Conservation (phyloP, 1,140 invertebrate species). For the Drosophila pseudoobscura region DNA sequence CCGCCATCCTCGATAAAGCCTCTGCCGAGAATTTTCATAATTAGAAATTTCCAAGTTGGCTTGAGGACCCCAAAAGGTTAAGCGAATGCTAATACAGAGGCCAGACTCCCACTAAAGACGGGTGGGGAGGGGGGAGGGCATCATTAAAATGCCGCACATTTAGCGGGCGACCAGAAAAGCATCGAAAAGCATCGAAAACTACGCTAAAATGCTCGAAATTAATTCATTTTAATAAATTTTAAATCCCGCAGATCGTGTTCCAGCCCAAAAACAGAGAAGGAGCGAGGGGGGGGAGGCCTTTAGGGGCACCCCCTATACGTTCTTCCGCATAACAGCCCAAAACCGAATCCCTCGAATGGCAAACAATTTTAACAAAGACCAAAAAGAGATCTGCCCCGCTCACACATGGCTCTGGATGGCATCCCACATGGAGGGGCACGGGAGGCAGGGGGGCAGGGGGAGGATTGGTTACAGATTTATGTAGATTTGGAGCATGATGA, state of each 20-base stretch:
- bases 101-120: constrained; percentile 8
- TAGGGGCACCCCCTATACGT: constrained; percentile 24
- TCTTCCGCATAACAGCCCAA: constrained; percentile 63
- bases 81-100: constrained; percentile 62
- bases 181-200: constrained; percentile 22
- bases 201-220: constrained; percentile 67
- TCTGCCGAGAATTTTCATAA: constrained; percentile 7
- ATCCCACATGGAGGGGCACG: constrained; percentile 37
- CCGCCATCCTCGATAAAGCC: too few relatives aligned
- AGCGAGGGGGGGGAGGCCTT: background rate
- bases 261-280: constrained; percentile 17
- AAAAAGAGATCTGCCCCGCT: constrained; percentile 23
- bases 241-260: constrained; percentile 51
- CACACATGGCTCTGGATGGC: constrained; percentile 38
- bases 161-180: constrained; percentile 2
- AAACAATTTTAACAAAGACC: constrained; percentile 61
- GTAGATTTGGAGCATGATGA: constrained; percentile 77
- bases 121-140: background rate
- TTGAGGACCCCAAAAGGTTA: constrained; percentile 41
- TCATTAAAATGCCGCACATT: constrained; percentile 77
- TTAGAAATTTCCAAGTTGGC: constrained; percentile 1
- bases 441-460: background rate
- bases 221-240: constrained; percentile 80
- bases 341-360: constrained; percentile 15
- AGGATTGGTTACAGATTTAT: constrained; percentile 75